A percentile compares a stretch with the other conserved stretches of the same genome.
These are phyloP conservation scores for Lanistes nyassanus DNA, from an alignment of 1,140 invertebrate genomes.

Conservation along the genomic window DNA sequence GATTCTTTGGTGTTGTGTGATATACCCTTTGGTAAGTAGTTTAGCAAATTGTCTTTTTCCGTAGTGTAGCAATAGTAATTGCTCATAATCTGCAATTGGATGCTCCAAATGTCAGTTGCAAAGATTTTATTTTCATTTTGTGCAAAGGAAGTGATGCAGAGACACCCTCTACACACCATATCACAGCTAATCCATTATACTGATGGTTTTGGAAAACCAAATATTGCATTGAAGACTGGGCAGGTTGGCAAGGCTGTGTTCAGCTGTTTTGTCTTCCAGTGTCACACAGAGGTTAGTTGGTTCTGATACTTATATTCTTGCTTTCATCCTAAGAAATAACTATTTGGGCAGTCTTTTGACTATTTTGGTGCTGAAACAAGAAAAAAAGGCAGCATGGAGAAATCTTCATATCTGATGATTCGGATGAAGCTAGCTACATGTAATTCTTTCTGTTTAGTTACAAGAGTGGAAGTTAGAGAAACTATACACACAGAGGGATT, in stretches of 20 bases:
- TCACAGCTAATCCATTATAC: constrained; percentile 59
- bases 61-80: no score
- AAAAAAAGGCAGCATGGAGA: no score
- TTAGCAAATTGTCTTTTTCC: no score
- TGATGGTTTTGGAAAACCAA: constrained; percentile 54
- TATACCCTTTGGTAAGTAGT: no score
- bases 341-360: not conserved
- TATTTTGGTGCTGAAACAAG: no score
- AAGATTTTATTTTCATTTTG: constrained; percentile 11
- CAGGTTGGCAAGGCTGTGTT: constrained; percentile 51
- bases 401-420: no score
- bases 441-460: no score
- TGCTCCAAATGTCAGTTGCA: not conserved
- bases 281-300: constrained; percentile 50
- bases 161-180: constrained; percentile 60
- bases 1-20: no score
- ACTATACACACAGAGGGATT: no score
- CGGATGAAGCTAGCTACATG: no score
- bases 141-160: constrained; percentile 54
- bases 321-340: not conserved
- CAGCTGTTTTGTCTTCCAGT: constrained; percentile 61
- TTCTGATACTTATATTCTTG: not conserved
- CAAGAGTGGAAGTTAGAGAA: no score
- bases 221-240: constrained; percentile 61
- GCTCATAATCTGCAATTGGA: no score